These are phyloP conservation scores for Drosophila pegasa DNA, from an alignment of 2,888 invertebrate genomes.

Conservation along the genomic window DNA sequence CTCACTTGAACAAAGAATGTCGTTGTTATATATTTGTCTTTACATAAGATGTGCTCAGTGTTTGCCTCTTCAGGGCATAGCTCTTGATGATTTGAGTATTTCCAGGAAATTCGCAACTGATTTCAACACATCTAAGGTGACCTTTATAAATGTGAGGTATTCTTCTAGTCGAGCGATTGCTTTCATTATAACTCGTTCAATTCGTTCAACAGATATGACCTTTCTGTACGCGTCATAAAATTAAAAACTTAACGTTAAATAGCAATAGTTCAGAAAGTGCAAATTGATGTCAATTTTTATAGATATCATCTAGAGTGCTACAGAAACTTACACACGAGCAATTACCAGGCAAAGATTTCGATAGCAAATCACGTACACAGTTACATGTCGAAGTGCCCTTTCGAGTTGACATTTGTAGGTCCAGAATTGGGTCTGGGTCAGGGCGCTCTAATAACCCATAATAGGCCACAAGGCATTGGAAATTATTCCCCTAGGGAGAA, in stretches of 20 bases:
- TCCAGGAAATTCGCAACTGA: background rate
- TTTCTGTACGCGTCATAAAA: background rate
- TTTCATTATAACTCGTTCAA: background rate
- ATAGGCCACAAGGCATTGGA: conserved; percentile 36
- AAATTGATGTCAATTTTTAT: conserved; percentile 54
- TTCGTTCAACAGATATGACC: conserved; percentile 8
- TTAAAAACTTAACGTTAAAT: background rate
- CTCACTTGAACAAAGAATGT: conserved; percentile 45
- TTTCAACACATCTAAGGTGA: background rate
- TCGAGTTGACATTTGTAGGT: conserved; percentile 5
- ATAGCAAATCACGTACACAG: background rate
- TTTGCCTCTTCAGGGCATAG: background rate
- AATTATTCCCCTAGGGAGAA: conserved; percentile 19
- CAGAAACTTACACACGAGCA: background rate
- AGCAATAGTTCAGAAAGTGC: conserved; percentile 45
- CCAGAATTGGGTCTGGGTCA: background rate
- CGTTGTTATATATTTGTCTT: conserved; percentile 39
- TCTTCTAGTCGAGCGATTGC: background rate
- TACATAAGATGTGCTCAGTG: conserved; percentile 11
- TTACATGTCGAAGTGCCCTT: conserved; percentile 21
- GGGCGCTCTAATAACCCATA: conserved; percentile 31
- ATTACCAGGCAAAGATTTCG: conserved; percentile 7
- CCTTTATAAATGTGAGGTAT: background rate
- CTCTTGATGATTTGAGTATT: background rate
- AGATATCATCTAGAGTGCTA: conserved; percentile 22